These are phyloP conservation scores for Agrotis ipsilon DNA, from an alignment of 2,888 invertebrate species.

Conservation along the genomic window DNA sequence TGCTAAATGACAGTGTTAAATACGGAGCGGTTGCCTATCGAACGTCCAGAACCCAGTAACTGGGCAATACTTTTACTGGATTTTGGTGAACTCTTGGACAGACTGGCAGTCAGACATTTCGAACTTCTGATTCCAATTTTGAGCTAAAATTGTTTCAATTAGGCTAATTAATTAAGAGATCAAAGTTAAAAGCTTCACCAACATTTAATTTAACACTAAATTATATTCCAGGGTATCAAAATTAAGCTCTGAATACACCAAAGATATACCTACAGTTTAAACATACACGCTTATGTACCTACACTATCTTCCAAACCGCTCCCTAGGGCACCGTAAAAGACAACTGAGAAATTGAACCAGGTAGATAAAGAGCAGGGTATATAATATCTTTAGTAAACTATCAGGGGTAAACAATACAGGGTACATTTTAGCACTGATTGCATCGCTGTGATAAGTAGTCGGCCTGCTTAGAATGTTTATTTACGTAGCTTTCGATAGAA, in stretches of 20 bases:
- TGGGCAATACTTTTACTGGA: neutral
- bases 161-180: neutral
- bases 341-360: slow-evolving; percentile 20
- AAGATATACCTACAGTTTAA: neutral
- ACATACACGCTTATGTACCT: neutral
- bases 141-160: too few relatives aligned
- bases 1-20: neutral
- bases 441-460: slow-evolving; percentile 12
- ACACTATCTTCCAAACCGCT: slow-evolving; percentile 9
- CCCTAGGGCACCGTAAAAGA: slow-evolving; percentile 29
- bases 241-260: neutral
- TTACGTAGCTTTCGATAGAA: too few relatives aligned
- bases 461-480: neutral
- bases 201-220: neutral
- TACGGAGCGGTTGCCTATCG: neutral
- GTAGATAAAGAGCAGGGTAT: neutral
- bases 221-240: neutral
- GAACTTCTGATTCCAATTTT: too few relatives aligned
- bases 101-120: neutral
- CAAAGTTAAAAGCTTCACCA: neutral
- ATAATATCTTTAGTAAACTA: neutral
- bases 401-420: slow-evolving; percentile 4
- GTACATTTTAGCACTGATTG: slow-evolving; percentile 1
- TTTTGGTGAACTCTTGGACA: too few relatives aligned
- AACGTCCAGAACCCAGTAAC: neutral